A percentile compares a stretch with the other conserved stretches of the same genome.
Evolutionary conservation across 2,888 invertebrate genomes (phyloP).

Genomic region (Habrosyne pyritoides): DNA sequence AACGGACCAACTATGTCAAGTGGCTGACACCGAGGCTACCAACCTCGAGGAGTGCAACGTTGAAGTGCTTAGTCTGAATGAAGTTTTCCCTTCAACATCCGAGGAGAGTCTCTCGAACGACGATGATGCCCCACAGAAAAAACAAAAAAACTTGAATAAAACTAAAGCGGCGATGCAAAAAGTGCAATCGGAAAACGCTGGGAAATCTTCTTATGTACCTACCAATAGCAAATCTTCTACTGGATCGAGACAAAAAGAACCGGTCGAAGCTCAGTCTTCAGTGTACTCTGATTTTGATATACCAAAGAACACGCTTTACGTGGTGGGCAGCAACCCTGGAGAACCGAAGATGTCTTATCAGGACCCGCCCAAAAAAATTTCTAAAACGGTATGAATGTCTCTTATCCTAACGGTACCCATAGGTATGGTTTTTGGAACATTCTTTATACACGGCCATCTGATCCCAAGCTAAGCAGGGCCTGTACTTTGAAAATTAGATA

Average conservation of each 20-base stretch:
- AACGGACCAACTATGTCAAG: slow-evolving; percentile 74
- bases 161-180: slow-evolving; percentile 46
- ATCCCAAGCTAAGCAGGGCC: too few species aligned
- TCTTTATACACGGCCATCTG: too few species aligned
- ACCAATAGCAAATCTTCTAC: slow-evolving; percentile 76
- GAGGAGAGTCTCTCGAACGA: slow-evolving; percentile 74
- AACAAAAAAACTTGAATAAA: slow-evolving; percentile 46
- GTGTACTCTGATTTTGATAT: slow-evolving; percentile 73
- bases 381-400: slow-evolving; percentile 63
- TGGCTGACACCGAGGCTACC: slow-evolving; percentile 50
- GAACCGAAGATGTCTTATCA: slow-evolving; percentile 76
- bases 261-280: slow-evolving; percentile 55
- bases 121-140: slow-evolving; percentile 62
- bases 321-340: slow-evolving; percentile 76
- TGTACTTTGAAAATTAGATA: too few species aligned
- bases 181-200: slow-evolving; percentile 39
- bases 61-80: slow-evolving; percentile 73
- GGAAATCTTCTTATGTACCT: slow-evolving; percentile 61
- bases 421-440: too few species aligned
- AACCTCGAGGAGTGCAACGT: slow-evolving; percentile 72
- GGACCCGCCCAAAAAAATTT: slow-evolving; percentile 75
- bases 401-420: not conserved
- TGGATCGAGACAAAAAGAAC: slow-evolving; percentile 58
- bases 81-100: slow-evolving; percentile 78
- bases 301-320: slow-evolving; percentile 74